Base-by-base conservation (phyloP, 2,888 invertebrate genomes). In the Spisula subtruncata region DNA sequence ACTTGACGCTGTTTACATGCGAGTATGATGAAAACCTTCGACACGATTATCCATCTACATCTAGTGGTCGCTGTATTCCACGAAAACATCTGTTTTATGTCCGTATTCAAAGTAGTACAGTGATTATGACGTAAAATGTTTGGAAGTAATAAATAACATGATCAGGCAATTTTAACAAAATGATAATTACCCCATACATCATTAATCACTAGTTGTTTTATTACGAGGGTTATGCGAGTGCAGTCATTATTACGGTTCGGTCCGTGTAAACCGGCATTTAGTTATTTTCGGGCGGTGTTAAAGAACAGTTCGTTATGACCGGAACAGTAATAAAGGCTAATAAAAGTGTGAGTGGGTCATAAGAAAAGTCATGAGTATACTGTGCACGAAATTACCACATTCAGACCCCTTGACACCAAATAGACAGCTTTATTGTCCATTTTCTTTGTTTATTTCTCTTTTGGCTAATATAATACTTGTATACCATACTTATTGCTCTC, bases 341-440 rank as follows among this genome's bases (percentile, higher is more conserved):
- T 75, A 75, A 75, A 75, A 75, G 32, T 0, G 32, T 35, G 75
- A 32, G 32, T 75, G 75, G 75, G 32, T 75, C 75, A 32, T 75
- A 35, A 75, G 32, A 75, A 75, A 32, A 75, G 5, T 75, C 60
- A 66, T 66, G 60, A 66, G 60, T 82, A 56, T 82, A 82, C 60
- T 32, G 56, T 32, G 83, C 66, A 83, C 46, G 66, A 66, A 83
- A 66, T 66, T 60, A 66, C 83, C 46, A 46, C 29, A n/a, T 46
- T 83, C 66, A 83, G 83, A 83, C 83, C 83, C 10, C 41, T 35
- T 46, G 83, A 83, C 83, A 83, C 83, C 83, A n/a, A 35, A 29
- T 25, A 46, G 83, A 83, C 83, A 83, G 83, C 0, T 83, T 83
- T 60, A 81, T 75, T 35, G 5, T 5, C 16, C 75, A 75, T 0